phyloP scores from a whole-genome alignment of 2,113 vertebrate genomes.

The Oreotragus oreotragus region DNA sequence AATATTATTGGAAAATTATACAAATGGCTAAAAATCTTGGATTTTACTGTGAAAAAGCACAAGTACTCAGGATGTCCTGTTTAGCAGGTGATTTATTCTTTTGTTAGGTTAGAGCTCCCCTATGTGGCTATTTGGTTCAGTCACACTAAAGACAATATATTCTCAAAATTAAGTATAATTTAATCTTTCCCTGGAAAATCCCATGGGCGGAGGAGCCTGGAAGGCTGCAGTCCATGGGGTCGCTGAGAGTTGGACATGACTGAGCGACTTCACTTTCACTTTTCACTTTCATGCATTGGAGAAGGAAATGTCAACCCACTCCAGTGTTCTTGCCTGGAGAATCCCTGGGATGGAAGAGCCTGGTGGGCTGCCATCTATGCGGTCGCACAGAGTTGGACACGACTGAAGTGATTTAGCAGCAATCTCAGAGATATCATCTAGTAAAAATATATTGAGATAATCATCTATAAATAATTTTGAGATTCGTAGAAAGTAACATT shows the following conservation, averaged over 20 bases:
- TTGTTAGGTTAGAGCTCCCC: conserved; percentile 79
- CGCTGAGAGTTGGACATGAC: no score
- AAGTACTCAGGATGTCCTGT: neutral
- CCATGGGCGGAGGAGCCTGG: no score
- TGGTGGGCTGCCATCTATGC: no score
- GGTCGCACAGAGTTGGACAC: no score
- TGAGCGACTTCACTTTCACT: no score
- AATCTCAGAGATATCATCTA: neutral
- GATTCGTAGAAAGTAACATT: neutral
- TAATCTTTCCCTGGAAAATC: no score
- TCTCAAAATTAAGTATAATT: neutral
- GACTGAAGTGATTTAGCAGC: no score
- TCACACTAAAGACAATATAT: neutral
- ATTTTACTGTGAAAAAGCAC: neutral
- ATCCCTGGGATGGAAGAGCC: no score
- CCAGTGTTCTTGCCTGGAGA: no score
- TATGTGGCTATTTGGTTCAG: conserved; percentile 64
- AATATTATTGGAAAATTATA: neutral
- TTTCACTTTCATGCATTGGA: no score
- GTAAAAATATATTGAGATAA: neutral
- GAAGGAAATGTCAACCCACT: no score
- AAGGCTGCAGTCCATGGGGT: no score
- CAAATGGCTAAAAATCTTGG: neutral
- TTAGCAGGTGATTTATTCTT: conserved; percentile 16
- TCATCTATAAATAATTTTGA: neutral